Base-by-base conservation (phyloP, 2,888 invertebrate species). In the Dicranocentrus wangi region DNA sequence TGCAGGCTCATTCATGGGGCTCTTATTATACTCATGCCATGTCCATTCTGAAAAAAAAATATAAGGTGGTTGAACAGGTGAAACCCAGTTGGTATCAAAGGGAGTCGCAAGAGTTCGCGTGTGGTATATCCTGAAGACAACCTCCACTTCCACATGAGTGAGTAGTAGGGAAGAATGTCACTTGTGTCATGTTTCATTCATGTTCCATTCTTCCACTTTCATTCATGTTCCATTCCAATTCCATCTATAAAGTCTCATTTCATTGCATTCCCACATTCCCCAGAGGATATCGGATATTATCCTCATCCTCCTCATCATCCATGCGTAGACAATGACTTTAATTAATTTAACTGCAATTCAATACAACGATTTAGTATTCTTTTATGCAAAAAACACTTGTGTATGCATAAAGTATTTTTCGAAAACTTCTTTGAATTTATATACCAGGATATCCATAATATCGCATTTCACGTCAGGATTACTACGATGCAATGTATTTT, bases 61-160 rank as follows among this genome's bases (percentile, higher is more conserved):
- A 63, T 17, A 42, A 42, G 63, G 63, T 63, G 63, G 63, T 63
- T 39, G 63, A 63, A 63, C 63, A 63, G 63, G 39, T 63, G 63
- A 19, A n/a, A 42, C 28, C 13, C 42, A 42, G 7, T 63, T 63
- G 42, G 42, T 63, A 23, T 42, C 42, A 2, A 8, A 2, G 2
- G 13, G 21, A 1, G 13, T 21, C 63, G 21, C 63, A 28, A 63
- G 63, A 63, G 63, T 17, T 63, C 63, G 63, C 63, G 21, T 42
- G 42, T 21, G 13, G 42, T 10, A n/a, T 51, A 66, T 10, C 32
- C 10, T n/a, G 2, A 27, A 25, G 25, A 25, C 17, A 55, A 17
- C 17, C n/a, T 55, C 39, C 5, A 13, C 39, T 39, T 5, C 39
- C 7, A 13, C 39, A 8, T 13, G 7, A 39, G 39, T 8, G 13